Percentiles rank a stretch among this genome's conserved stretches.
These are phyloP conservation scores for Mungos mungo DNA, from an alignment of 2,113 vertebrate species.

Conservation along the genomic window DNA sequence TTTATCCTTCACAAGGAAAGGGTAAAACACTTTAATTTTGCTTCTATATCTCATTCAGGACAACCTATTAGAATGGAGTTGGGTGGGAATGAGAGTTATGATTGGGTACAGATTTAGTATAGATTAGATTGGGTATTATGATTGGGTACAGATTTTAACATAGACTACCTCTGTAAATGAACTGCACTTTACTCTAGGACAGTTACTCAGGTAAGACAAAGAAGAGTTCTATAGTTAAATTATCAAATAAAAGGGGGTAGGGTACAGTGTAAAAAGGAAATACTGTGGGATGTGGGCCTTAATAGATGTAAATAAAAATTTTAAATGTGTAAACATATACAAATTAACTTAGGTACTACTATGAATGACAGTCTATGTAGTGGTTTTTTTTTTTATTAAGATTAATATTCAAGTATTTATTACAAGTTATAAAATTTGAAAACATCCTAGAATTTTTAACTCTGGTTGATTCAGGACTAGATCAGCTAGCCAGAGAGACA, in stretches of 20 bases:
- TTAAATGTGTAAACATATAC: background rate
- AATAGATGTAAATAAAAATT: background rate
- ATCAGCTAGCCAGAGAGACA: background rate
- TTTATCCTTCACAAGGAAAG: slow-evolving; percentile 31
- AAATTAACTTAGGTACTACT: background rate
- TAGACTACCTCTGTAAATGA: background rate
- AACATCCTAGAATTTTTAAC: slow-evolving; percentile 6
- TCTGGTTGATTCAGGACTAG: background rate
- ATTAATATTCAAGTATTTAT: slow-evolving; percentile 51
- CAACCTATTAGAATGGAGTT: background rate
- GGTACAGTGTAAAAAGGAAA: background rate
- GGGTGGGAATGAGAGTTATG: background rate
- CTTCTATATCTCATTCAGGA: background rate
- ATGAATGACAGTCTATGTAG: background rate
- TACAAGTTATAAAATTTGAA: background rate
- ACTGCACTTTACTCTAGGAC: background rate
- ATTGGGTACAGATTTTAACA: background rate
- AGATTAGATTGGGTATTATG: background rate
- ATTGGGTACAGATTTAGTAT: background rate
- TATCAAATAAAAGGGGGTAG: background rate
- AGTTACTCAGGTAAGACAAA: slow-evolving; percentile 6
- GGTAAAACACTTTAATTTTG: slow-evolving; percentile 1
- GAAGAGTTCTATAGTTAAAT: background rate
- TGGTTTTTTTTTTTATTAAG: background rate
- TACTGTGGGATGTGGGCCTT: background rate